Percentiles rank a stretch among this genome's conserved stretches.
Conservation (phyloP, 2,113 vertebrate genomes). For the Oxyruncus cristatus region DNA sequence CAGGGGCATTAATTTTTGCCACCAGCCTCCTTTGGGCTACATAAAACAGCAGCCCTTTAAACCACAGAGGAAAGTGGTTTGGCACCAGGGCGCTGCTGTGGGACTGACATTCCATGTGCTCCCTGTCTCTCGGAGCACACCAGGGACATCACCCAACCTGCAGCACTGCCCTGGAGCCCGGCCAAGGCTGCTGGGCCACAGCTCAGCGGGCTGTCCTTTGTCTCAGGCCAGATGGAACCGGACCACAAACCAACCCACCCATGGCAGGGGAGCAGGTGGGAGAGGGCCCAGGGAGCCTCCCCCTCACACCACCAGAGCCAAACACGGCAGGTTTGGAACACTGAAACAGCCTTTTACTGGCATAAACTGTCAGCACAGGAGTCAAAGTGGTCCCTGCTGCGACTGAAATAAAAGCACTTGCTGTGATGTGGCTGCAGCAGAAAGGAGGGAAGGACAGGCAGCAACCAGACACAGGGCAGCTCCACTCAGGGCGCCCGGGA, state of each 20-base stretch:
- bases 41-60: fast-evolving
- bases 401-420: neutral
- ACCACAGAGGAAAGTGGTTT: neutral
- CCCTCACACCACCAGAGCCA: neutral
- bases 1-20: neutral
- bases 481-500: fast-evolving
- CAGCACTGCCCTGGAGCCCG: neutral
- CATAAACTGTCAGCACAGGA: neutral
- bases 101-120: neutral
- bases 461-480: neutral
- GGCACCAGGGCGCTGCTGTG: fast-evolving
- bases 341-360: neutral
- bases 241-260: neutral
- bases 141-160: neutral
- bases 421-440: neutral
- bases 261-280: neutral
- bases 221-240: neutral
- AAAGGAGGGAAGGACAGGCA: neutral
- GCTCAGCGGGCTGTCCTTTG: neutral
- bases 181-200: neutral
- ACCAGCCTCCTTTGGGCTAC: neutral
- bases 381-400: neutral
- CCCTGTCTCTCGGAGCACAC: neutral
- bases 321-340: neutral
- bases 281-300: neutral